These are phyloP conservation scores for Pterobdella sp. DNA, from an alignment of 2,888 invertebrate species.

Conservation along the genomic window DNA sequence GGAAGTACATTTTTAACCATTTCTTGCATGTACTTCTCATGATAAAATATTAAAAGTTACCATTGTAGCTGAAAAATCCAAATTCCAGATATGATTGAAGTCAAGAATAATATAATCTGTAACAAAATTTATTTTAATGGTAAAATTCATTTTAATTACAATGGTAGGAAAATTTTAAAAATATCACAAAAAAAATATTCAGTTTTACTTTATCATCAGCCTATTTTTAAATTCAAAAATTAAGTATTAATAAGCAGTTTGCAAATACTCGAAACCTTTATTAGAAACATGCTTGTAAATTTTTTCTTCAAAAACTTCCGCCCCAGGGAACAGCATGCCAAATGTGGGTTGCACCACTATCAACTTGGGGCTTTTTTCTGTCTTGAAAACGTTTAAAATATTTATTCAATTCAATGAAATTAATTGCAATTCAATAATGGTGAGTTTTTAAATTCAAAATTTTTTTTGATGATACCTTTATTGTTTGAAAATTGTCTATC, in stretches of 20 bases:
- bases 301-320: constrained; percentile 32
- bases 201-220: no score
- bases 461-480: background rate
- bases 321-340: constrained; percentile 34
- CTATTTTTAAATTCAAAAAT: background rate
- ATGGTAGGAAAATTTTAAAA: background rate
- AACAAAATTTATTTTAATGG: no score
- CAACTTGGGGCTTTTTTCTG: constrained; percentile 4
- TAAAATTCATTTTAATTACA: background rate
- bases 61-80: constrained; percentile 26
- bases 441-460: background rate
- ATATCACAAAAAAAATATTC: background rate
- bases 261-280: constrained; percentile 20
- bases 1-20: background rate
- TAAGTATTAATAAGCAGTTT: background rate
- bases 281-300: constrained; percentile 22
- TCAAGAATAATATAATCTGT: constrained; percentile 27
- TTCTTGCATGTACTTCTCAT: background rate
- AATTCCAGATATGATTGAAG: constrained; percentile 17
- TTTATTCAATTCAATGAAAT: no score
- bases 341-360: constrained; percentile 30
- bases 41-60: background rate
- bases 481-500: background rate
- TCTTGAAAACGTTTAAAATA: background rate
- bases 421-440: no score